Conservation (phyloP, 2,888 invertebrate species). For the Actias luna region DNA sequence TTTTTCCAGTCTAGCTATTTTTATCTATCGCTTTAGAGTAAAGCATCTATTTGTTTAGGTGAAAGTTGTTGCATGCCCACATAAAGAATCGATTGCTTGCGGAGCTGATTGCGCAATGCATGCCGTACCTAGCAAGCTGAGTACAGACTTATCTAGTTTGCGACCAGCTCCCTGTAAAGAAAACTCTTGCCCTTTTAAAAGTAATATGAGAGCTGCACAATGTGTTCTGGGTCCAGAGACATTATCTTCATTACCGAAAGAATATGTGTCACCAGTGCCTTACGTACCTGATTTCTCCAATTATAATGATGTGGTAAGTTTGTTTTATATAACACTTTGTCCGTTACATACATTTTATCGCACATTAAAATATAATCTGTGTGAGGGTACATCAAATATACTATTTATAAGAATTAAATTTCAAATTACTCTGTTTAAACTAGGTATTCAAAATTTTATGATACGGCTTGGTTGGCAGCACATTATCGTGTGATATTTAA, state of each 20-base stretch:
- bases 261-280: slow-evolving; percentile 22
- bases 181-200: slow-evolving; percentile 43
- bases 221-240: slow-evolving; percentile 57
- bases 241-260: slow-evolving; percentile 27
- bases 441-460: too few relatives aligned
- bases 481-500: too few relatives aligned
- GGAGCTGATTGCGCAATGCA: slow-evolving; percentile 51
- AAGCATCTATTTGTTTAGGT: slow-evolving; percentile 29
- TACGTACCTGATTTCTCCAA: slow-evolving; percentile 24
- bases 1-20: background rate
- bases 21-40: background rate
- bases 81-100: slow-evolving; percentile 40
- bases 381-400: too few relatives aligned
- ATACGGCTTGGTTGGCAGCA: too few relatives aligned
- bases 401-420: too few relatives aligned
- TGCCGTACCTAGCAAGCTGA: slow-evolving; percentile 31
- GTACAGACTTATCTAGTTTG: slow-evolving; percentile 37
- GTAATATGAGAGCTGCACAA: slow-evolving; percentile 65
- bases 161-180: slow-evolving; percentile 49
- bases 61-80: slow-evolving; percentile 41
- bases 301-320: slow-evolving; percentile 33
- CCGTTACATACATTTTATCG: too few relatives aligned
- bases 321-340: background rate
- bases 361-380: too few relatives aligned
- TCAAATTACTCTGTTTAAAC: too few relatives aligned